Evolutionary conservation across 2,888 invertebrate genomes (phyloP).

Genomic region (Marronus borbonicus): DNA sequence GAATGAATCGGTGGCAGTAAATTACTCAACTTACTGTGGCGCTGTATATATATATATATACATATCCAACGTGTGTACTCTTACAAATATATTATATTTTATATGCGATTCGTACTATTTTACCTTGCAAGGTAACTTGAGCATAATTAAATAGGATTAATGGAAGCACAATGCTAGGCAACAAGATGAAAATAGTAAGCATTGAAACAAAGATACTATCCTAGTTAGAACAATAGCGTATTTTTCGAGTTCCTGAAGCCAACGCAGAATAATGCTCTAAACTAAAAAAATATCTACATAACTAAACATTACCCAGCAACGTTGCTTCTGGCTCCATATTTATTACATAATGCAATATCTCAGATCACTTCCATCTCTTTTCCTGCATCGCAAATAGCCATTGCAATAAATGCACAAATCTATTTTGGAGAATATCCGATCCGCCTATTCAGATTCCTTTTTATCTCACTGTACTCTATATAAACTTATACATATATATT

Average conservation of each 20-base stretch:
- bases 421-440: too few relatives aligned
- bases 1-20: slow-evolving; percentile 50
- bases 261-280: slow-evolving; percentile 9
- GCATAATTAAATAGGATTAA: slow-evolving; percentile 18
- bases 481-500: background rate
- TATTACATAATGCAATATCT: too few relatives aligned
- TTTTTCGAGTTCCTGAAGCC: background rate
- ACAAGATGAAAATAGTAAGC: slow-evolving; percentile 5
- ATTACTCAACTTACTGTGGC: slow-evolving; percentile 51
- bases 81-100: slow-evolving; percentile 18
- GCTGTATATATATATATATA: slow-evolving; percentile 32
- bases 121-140: slow-evolving; percentile 49
- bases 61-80: background rate
- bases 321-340: too few relatives aligned
- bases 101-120: slow-evolving; percentile 19
- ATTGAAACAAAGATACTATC: background rate
- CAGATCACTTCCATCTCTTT: too few relatives aligned
- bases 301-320: background rate
- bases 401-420: too few relatives aligned
- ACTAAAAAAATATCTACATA: background rate
- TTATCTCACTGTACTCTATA: slow-evolving; percentile 16
- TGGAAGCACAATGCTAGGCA: background rate
- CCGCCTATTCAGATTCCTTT: background rate
- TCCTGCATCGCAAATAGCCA: too few relatives aligned
- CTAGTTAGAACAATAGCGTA: slow-evolving; percentile 1